Evolutionary conservation across 2,113 vertebrate species (phyloP).

Genomic region (Todiramphus chloris): DNA sequence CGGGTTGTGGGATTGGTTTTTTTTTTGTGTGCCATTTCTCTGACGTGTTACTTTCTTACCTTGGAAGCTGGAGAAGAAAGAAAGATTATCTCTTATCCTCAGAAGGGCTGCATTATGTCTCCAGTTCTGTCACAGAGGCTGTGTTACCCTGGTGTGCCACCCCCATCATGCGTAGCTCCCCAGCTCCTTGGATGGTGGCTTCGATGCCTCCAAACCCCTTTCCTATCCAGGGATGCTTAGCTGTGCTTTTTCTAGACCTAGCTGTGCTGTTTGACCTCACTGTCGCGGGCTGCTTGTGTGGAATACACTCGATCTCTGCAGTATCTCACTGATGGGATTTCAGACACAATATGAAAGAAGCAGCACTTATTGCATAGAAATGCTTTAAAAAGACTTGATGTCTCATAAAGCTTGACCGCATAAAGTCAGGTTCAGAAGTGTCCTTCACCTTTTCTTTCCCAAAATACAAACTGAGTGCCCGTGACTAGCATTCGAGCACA

Average conservation of each 20-base stretch:
- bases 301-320: not conserved
- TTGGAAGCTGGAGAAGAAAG: not conserved
- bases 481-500: fast-evolving
- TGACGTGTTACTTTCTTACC: not conserved
- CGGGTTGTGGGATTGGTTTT: not conserved
- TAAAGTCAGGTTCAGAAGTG: not conserved
- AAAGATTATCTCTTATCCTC: not conserved
- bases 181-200: not conserved
- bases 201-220: not conserved
- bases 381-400: not conserved
- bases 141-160: not conserved
- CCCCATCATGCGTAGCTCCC: not conserved
- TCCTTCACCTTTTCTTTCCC: not conserved
- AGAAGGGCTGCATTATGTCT: not conserved
- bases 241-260: not conserved
- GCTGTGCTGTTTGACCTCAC: not conserved
- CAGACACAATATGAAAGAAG: not conserved
- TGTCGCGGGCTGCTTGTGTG: not conserved
- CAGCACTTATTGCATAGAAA: not conserved
- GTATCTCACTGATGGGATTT: not conserved
- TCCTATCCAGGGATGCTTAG: not conserved
- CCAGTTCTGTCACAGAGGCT: not conserved
- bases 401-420: not conserved
- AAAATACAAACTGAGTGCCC: not conserved
- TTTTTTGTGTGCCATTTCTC: not conserved